phyloP scores from a whole-genome alignment of 2,113 vertebrate species.

The Struthio camelus region DNA sequence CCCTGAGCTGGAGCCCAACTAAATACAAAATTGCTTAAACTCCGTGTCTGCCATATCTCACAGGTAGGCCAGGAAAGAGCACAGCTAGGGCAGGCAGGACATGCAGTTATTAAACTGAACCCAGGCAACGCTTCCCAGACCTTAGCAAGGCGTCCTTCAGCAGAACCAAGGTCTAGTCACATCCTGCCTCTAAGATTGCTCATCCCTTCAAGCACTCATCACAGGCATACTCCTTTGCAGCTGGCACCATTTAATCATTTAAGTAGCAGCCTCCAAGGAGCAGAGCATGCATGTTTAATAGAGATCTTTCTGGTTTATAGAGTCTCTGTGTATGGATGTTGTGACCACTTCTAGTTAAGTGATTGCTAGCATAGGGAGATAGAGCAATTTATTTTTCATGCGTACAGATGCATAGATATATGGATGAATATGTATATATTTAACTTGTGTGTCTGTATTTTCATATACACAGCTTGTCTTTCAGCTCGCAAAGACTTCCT shows the following conservation, averaged over 20 bases:
- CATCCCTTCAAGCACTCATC: not conserved
- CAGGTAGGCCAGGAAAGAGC: not conserved
- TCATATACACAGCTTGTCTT: not conserved
- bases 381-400: not conserved
- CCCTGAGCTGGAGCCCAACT: not conserved
- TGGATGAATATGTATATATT: too few relatives aligned
- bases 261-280: not conserved
- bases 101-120: fast-evolving
- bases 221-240: not conserved
- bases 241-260: fast-evolving
- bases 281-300: fast-evolving
- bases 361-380: not conserved
- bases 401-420: not conserved
- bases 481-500: not conserved
- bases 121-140: not conserved
- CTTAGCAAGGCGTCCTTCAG: too few relatives aligned
- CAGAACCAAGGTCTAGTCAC: not conserved
- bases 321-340: not conserved
- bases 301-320: not conserved
- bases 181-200: not conserved
- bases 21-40: not conserved
- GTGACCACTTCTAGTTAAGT: not conserved
- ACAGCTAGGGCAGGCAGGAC: not conserved
- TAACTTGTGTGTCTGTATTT: not conserved
- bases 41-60: fast-evolving